phyloP scores from a whole-genome alignment of 2,113 vertebrate genomes.

The Istiophorus platypterus region DNA sequence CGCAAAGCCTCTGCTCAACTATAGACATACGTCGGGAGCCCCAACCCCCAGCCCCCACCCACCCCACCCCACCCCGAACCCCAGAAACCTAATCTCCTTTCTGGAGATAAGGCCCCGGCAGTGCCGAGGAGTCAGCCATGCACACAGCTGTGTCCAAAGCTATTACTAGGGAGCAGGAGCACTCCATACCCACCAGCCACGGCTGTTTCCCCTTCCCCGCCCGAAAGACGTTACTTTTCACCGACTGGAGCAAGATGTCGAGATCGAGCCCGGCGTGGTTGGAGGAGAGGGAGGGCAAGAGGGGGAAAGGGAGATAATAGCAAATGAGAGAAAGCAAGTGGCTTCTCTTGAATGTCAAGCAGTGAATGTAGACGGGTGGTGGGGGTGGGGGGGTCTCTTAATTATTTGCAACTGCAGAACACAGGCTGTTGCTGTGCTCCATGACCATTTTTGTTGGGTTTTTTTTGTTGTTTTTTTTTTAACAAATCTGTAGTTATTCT shows the following conservation, averaged over 20 bases:
- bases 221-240: conserved; percentile 58
- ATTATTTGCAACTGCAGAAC: conserved; percentile 10
- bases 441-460: conserved; percentile 3
- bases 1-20: conserved; percentile 52
- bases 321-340: conserved; percentile 19
- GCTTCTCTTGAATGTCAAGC: conserved; percentile 23
- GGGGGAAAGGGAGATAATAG: conserved; percentile 11
- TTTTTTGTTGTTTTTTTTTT: no score
- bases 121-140: conserved; percentile 72
- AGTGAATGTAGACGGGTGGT: neutral
- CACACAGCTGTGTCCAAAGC: conserved; percentile 75
- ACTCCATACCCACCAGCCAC: conserved; percentile 53
- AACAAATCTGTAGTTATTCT: conserved; percentile 10
- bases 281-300: conserved; percentile 10
- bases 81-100: conserved; percentile 74
- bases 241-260: conserved; percentile 60
- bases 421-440: neutral
- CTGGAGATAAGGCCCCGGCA: conserved; percentile 73
- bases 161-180: conserved; percentile 71
- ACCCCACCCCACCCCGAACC: no score
- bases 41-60: no score
- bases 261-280: conserved; percentile 56
- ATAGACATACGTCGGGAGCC: conserved; percentile 59
- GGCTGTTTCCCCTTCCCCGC: conserved; percentile 42
- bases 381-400: conserved; percentile 4